Conservation (phyloP, 2,888 invertebrate genomes). For the Tipula lateralis region DNA sequence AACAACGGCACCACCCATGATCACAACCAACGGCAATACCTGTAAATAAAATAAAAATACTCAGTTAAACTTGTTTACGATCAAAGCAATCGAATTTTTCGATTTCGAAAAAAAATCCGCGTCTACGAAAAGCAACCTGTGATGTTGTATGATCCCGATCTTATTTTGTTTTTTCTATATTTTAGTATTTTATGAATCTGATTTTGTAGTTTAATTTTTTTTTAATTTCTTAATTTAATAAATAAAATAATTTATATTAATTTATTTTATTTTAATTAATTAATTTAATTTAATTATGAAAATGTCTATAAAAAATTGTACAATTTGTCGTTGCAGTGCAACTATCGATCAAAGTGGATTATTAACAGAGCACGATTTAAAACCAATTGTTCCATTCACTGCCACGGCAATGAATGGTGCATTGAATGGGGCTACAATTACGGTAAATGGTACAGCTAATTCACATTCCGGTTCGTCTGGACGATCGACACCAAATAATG, state of each 20-base stretch:
- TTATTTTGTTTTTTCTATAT: conserved; percentile 11
- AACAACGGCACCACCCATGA: conserved; percentile 37
- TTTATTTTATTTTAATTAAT: conserved; percentile 19
- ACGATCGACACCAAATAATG: conserved; percentile 65
- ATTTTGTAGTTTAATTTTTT: conserved; percentile 20
- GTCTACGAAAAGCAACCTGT: not conserved
- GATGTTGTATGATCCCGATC: not conserved
- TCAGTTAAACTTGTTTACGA: not conserved
- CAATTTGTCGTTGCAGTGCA: conserved; percentile 28
- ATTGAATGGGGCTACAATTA: conserved; percentile 33
- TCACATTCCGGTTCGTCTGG: conserved; percentile 65
- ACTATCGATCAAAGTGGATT: conserved; percentile 48
- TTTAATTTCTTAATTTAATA: conserved; percentile 21
- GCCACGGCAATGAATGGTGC: conserved; percentile 36
- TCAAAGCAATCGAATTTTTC: not conserved
- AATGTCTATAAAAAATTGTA: conserved; percentile 29
- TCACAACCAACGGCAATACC: conserved; percentile 39
- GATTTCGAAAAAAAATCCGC: not conserved
- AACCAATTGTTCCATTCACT: conserved; percentile 43
- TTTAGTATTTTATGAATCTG: conserved; percentile 15
- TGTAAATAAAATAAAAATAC: conserved; percentile 40
- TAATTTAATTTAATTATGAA: conserved; percentile 28
- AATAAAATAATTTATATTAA: conserved; percentile 27
- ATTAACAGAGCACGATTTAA: conserved; percentile 46
- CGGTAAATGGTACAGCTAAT: conserved; percentile 43